Percentiles rank a stretch among this genome's conserved stretches.
Conservation (phyloP, 2,113 vertebrate species). For the Sphyrna mokarran region DNA sequence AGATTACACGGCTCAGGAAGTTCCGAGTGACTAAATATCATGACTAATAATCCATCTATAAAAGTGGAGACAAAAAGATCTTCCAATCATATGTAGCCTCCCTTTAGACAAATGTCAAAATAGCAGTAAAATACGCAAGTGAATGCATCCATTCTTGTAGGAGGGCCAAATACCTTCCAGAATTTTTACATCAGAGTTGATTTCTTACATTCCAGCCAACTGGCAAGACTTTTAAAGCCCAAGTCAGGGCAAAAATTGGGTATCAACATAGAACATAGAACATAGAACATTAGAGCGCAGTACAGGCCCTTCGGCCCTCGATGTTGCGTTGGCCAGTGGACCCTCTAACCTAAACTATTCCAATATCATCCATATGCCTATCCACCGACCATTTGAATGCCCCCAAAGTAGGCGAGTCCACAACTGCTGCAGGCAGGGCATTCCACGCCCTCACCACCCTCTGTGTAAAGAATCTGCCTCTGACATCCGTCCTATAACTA, state of each 20-base stretch:
- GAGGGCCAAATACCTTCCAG: conserved; percentile 1
- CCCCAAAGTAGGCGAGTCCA: too few species aligned
- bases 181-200: background rate
- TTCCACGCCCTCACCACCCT: too few species aligned
- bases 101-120: background rate
- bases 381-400: too few species aligned
- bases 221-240: background rate
- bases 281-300: too few species aligned
- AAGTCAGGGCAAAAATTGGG: background rate
- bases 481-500: too few species aligned
- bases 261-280: too few species aligned
- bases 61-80: background rate
- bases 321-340: too few species aligned
- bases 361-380: too few species aligned
- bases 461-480: too few species aligned
- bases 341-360: too few species aligned
- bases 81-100: background rate
- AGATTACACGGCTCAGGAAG: background rate
- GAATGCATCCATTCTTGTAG: background rate
- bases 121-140: background rate
- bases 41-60: background rate
- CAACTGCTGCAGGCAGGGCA: too few species aligned
- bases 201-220: background rate
- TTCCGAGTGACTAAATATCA: background rate
- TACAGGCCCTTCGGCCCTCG: too few species aligned